Base-by-base conservation (phyloP, 2,888 invertebrate genomes). In the Metopia argyrocephala region DNA sequence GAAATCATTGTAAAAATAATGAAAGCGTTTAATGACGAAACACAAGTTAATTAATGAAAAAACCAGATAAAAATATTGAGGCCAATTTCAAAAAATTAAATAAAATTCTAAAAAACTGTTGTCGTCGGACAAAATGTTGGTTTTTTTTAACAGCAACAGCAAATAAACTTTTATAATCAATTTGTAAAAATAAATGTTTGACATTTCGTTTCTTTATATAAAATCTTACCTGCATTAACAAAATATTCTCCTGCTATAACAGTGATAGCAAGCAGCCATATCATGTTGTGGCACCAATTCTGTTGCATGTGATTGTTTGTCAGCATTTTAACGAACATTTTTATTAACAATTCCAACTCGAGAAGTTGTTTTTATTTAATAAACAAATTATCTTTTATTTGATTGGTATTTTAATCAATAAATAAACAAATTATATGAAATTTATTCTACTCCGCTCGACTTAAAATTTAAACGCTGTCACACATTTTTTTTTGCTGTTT, bases 201-300 rank as follows among this genome's bases (percentile, higher is more conserved):
- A 12, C 15, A 3, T 38, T 38, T 38, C 38, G 3, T n/a, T n/a
- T n/a, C n/a, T n/a, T n/a, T n/a, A n/a, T n/a, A 2, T 54, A 18
- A 1, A 31, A 74, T 15, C 81, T 78, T 62, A 81, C 81, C 81
- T 75, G 23, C 81, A 64, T 75, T 70, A 5, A 81, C 69, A 28
- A 62, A n/a, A 78, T n/a, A 66, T 18, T 25, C 61, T 3, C 38
- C 69, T 4, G 46, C 52, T n/a, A 65, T 18, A n/a, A 25, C 52
- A n/a, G 56, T 25, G n/a, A 81, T 23, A 45, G 66, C 31, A 4
- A 62, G 9, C 70, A 75, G 57, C 74, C 78, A 78, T 21, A 78
- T 20, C 2, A 78, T 31, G 45, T 75, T 69, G 69, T 46, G 4
- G 9, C 31, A 46, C 21, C 31, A 21, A n/a, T 66, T 66, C 27